Base-by-base conservation (phyloP, 2,113 vertebrate species). In the Pomatorhinus ruficollis region DNA sequence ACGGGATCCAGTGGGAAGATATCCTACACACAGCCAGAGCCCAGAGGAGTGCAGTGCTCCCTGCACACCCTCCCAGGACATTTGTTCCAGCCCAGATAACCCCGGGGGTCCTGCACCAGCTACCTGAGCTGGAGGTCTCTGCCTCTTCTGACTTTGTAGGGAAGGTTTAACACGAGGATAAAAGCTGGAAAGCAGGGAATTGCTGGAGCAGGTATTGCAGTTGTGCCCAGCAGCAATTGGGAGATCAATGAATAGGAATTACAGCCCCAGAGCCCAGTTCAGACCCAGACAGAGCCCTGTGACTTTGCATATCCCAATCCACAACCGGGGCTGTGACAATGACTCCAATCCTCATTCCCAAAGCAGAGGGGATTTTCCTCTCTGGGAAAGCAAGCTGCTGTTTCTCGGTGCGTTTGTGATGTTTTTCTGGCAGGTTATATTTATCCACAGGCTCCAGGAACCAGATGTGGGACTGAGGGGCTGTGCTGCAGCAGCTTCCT, bases 301-400 rank as follows among this genome's bases (percentile, higher is more conserved):
- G 6, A 40, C 31, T 89, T 76, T 20, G 28, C 86, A 69, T 65
- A 40, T 72, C 80, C 90, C 92, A 91, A 64, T 87, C 87, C 92
- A 80, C 92, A 93, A 39, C 11, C 0, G 1, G 12, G 45, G 65
- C 86, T 37, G 69, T 42, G 59, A 47, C 19, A 3, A 22, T 3
- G 15, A 45, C 72, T 56, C 45, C 69, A 70, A 28, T 60, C 61
- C 81, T 74, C 69, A 53, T 44, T 78, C 81, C 78, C 88, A 78
- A 54, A 40, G 12, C 74, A 56, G 49, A 86, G 35, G 54, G 40
- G 75, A 33, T 91, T 91, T 84, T 78, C 80, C 81, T 60, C 61
- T 28, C 53, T 47, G 77, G 60, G 60, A 59, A 59, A 66, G 69
- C 10, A 33, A 63, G 52, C 44, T 54, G 72, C 69, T 44, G 14